Evolutionary conservation across 2,113 vertebrate species (phyloP).

Genomic region (Grus americana): DNA sequence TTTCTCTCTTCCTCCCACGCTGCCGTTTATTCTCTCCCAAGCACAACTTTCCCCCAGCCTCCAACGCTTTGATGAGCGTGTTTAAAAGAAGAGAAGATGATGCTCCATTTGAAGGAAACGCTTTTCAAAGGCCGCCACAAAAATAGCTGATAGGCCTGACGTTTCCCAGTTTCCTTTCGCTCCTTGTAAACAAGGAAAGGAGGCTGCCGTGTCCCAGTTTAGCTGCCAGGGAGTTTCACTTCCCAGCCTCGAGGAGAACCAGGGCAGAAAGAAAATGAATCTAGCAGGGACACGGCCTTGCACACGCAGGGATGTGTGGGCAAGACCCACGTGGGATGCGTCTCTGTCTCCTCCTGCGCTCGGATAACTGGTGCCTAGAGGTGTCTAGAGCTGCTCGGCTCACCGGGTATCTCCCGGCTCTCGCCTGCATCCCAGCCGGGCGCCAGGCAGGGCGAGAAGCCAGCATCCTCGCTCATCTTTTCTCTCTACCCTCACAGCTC

Average conservation of each 20-base stretch:
- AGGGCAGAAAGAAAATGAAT: not conserved
- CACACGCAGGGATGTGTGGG: not conserved
- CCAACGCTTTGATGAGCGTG: slow-evolving; percentile 37
- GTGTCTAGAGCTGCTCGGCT: not conserved
- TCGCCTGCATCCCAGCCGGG: not conserved
- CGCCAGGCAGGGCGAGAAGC: not conserved
- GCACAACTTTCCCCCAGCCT: slow-evolving; percentile 35
- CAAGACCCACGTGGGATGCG: not conserved
- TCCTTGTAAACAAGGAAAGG: slow-evolving; percentile 59
- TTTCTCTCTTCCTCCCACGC: slow-evolving; percentile 34
- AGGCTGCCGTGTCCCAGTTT: slow-evolving; percentile 53
- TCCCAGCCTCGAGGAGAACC: not conserved
- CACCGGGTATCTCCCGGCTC: not conserved
- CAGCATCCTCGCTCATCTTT: not conserved
- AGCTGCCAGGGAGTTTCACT: slow-evolving; percentile 25
- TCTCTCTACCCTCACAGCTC: not conserved
- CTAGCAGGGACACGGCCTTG: not conserved
- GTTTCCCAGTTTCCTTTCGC: slow-evolving; percentile 1
- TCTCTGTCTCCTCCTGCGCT: not conserved
- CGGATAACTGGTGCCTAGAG: not conserved
- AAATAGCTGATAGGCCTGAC: slow-evolving; percentile 59
- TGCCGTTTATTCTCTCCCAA: not conserved
- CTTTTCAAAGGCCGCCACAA: slow-evolving; percentile 63
- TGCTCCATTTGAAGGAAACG: slow-evolving; percentile 24
- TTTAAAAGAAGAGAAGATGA: slow-evolving; percentile 35